Evolutionary conservation across 1,140 invertebrate species (phyloP).

Genomic region (Hyphantria cunea): DNA sequence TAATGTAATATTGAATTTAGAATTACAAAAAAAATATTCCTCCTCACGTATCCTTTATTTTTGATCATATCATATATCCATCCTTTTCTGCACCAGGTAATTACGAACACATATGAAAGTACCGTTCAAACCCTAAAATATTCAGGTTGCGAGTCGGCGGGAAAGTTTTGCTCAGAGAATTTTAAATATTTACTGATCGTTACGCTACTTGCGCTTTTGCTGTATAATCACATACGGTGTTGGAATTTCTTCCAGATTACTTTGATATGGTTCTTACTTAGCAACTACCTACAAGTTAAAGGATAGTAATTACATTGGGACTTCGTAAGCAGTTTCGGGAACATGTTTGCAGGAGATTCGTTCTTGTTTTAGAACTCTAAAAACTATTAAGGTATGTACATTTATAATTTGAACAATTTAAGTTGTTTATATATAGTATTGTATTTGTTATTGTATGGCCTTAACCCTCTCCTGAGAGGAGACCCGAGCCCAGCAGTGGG

Average conservation of each 20-base stretch:
- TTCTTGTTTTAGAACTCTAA: neutral
- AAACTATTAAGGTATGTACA: neutral
- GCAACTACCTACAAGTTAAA: neutral
- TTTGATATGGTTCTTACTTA: conserved; percentile 3
- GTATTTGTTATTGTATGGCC: too few species aligned
- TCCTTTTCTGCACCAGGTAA: conserved; percentile 10
- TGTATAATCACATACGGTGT: conserved; percentile 25
- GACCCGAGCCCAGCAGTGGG: too few species aligned
- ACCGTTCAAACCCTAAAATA: conserved; percentile 20
- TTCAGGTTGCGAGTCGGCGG: conserved; percentile 16
- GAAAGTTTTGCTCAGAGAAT: conserved; percentile 27
- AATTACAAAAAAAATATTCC: neutral
- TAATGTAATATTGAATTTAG: neutral
- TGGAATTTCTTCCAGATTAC: conserved; percentile 24
- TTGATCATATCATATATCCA: neutral
- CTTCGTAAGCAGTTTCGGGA: neutral
- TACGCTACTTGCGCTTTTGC: conserved; percentile 27
- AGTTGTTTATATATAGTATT: too few species aligned
- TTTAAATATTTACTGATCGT: conserved; percentile 30
- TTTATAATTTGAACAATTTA: too few species aligned
- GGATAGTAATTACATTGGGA: neutral
- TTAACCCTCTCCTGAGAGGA: too few species aligned
- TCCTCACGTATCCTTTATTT: neutral
- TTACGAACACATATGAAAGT: conserved; percentile 24
- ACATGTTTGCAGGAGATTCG: neutral